Conservation (phyloP, 1,140 invertebrate genomes). For the Bombus pascuorum region DNA sequence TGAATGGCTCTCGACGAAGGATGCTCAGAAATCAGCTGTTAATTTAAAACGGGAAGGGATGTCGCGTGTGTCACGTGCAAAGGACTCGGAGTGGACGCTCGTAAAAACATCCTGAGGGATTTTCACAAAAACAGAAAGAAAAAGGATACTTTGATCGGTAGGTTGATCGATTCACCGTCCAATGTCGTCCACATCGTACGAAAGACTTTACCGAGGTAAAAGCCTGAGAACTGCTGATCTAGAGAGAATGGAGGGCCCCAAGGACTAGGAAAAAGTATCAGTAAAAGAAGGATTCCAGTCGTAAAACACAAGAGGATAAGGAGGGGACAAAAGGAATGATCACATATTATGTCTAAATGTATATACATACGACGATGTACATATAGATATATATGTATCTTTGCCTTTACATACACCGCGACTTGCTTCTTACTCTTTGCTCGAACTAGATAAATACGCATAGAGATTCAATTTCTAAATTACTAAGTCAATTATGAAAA, state of each 20-base stretch:
- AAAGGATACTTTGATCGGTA: slow-evolving; percentile 17
- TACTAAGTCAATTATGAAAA: too few relatives aligned
- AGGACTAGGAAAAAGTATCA: slow-evolving; percentile 5
- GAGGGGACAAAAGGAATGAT: slow-evolving; percentile 8
- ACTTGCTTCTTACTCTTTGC: neutral
- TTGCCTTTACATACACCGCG: neutral
- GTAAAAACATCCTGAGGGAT: neutral
- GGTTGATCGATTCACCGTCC: slow-evolving; percentile 27
- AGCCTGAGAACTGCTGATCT: slow-evolving; percentile 39
- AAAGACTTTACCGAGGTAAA: neutral
- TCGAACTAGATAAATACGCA: neutral
- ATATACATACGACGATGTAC: neutral
- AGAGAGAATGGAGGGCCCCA: slow-evolving; percentile 29
- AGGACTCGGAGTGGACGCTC: neutral
- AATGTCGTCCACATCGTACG: neutral
- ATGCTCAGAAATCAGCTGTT: neutral
- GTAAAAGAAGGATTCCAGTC: slow-evolving; percentile 38
- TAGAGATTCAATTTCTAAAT: too few relatives aligned
- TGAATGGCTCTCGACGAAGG: neutral
- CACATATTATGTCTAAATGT: slow-evolving; percentile 14
- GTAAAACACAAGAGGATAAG: slow-evolving; percentile 16
- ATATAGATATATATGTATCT: neutral
- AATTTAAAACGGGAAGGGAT: neutral
- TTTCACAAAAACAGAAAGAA: neutral
- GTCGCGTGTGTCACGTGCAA: neutral